Evolutionary conservation across 2,113 vertebrate species (phyloP).

Genomic region (Oncorhynchus clarkii): DNA sequence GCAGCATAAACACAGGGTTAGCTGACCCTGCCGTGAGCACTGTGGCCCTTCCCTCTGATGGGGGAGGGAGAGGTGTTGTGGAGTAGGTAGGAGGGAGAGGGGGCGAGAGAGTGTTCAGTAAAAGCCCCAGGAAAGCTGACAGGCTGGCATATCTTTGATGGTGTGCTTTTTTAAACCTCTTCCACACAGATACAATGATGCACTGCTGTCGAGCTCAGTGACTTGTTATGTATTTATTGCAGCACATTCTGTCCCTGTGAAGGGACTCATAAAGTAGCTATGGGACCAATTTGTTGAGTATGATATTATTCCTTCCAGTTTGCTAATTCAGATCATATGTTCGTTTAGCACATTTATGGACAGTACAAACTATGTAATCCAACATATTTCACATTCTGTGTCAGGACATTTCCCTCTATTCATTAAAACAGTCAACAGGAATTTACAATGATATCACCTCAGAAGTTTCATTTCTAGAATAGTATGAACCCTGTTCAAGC

Average conservation of each 20-base stretch:
- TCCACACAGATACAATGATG: background rate
- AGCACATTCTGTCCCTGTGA: background rate
- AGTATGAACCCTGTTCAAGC: background rate
- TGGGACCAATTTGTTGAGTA: background rate
- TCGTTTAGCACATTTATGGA: background rate
- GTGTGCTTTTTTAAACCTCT: background rate
- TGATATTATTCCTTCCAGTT: background rate
- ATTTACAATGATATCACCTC: too few species aligned
- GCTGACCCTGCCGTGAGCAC: background rate
- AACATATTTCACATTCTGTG: too few species aligned
- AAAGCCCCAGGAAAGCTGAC: background rate
- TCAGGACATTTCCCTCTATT: too few species aligned
- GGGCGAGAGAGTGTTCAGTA: background rate
- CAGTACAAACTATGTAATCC: background rate
- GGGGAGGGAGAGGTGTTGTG: background rate
- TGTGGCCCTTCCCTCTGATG: background rate
- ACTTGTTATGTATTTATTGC: background rate
- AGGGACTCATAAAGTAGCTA: background rate
- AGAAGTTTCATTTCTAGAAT: background rate
- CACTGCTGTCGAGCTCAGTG: background rate
- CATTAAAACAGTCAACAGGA: too few species aligned
- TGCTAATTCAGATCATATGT: background rate
- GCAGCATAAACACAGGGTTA: conserved; percentile 1
- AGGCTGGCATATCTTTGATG: background rate
- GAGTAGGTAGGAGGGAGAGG: background rate